Evolutionary conservation across 2,113 vertebrate genomes (phyloP).

Genomic region (Aspiorhynchus laticeps): DNA sequence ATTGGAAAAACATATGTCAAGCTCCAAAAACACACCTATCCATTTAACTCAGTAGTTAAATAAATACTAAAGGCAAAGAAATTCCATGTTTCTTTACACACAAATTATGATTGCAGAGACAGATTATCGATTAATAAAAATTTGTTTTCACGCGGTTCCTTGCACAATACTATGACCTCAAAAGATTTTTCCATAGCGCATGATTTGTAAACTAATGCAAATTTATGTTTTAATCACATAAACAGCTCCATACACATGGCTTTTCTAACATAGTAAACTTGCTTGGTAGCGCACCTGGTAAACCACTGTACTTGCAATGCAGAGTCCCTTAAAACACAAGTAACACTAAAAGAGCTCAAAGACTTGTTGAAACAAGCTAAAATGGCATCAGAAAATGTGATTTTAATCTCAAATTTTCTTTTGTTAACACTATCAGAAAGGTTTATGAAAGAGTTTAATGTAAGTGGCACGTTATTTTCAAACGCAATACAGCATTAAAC

Average conservation of each 20-base stretch:
- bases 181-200: neutral
- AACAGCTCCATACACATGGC: neutral
- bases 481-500: neutral
- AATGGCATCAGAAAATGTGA: neutral
- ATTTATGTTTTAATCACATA: neutral
- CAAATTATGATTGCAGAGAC: neutral
- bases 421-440: neutral
- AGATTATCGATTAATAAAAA: neutral
- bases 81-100: neutral
- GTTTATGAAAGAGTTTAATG: neutral
- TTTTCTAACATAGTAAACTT: neutral
- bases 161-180: neutral
- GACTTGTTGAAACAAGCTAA: neutral
- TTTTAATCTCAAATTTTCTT: neutral
- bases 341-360: neutral
- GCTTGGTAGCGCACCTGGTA: neutral
- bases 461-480: neutral
- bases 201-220: neutral
- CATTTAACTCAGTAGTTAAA: neutral
- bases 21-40: neutral
- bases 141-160: neutral
- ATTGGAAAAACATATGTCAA: neutral
- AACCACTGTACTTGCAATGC: neutral
- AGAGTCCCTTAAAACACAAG: neutral
- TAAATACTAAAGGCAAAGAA: neutral